Conservation (phyloP, 2,888 invertebrate genomes). For the Tachina fera region DNA sequence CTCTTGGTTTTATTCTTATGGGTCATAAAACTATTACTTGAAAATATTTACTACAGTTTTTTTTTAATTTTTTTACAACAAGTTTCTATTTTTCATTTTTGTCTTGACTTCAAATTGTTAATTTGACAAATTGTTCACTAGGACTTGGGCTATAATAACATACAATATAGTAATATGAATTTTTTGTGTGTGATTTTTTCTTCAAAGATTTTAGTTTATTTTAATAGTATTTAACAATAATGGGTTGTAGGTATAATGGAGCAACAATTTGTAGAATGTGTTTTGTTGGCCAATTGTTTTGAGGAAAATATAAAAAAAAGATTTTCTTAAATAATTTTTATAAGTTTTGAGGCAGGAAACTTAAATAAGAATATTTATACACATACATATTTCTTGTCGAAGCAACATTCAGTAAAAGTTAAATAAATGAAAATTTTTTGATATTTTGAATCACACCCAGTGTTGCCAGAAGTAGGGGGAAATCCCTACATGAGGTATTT, state of each 20-base stretch:
- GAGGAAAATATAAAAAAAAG: conserved; percentile 2
- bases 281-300: conserved; percentile 43
- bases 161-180: conserved; percentile 36
- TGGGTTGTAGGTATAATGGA: conserved; percentile 32
- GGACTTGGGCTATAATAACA: conserved; percentile 39
- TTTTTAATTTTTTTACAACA: background rate
- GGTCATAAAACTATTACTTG: conserved; percentile 47
- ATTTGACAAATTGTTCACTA: conserved; percentile 53
- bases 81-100: background rate
- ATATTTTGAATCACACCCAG: no score
- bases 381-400: no score
- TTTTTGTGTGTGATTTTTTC: background rate
- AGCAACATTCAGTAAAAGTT: no score
- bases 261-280: conserved; percentile 5
- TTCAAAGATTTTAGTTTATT: background rate
- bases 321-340: background rate
- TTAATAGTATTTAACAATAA: conserved; percentile 25
- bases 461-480: no score
- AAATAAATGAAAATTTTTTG: no score
- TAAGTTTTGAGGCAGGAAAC: background rate
- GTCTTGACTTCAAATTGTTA: background rate
- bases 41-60: conserved; percentile 25
- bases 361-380: background rate
- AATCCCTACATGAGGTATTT: no score
- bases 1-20: conserved; percentile 31